phyloP scores from a whole-genome alignment of 37 sponge, comb jelly and placozoan species.

The Bolinopsis microptera region DNA sequence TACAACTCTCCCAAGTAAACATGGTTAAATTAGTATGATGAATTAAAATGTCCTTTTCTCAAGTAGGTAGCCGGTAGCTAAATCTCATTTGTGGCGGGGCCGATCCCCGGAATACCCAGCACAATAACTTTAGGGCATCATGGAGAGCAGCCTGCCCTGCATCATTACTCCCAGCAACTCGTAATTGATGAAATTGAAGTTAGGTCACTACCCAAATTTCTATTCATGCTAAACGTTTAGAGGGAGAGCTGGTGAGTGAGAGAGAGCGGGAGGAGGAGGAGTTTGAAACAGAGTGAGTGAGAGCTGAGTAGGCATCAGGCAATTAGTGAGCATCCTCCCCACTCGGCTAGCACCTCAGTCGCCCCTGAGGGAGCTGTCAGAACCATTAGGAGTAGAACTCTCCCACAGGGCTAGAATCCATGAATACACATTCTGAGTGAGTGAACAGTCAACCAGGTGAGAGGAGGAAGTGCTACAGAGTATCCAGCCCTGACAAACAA shows the following conservation, averaged over 20 bases:
- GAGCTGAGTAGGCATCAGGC: slow-evolving; percentile 33
- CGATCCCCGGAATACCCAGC: not conserved
- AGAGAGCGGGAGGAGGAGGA: not conserved
- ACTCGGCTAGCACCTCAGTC: not conserved
- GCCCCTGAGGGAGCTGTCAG: not conserved
- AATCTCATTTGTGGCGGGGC: not conserved
- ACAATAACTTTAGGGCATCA: not conserved
- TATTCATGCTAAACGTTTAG: not conserved
- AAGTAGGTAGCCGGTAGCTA: not conserved
- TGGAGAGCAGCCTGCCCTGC: not conserved
- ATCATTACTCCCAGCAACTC: not conserved
- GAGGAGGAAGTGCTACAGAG: not conserved
- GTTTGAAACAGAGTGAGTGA: too few relatives aligned
- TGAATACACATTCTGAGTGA: slow-evolving; percentile 34
- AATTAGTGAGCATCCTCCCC: not conserved
- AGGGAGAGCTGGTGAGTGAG: not conserved
- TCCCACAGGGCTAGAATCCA: not conserved
- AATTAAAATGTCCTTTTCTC: not conserved
- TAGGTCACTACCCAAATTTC: not conserved
- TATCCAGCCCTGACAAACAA: not conserved
- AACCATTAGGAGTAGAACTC: slow-evolving; percentile 59
- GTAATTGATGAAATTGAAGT: slow-evolving; percentile 20
- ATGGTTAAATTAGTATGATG: slow-evolving; percentile 27
- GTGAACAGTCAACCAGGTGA: not conserved
- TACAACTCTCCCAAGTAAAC: not conserved